A percentile compares a stretch with the other conserved stretches of the same genome.
Evolutionary conservation across 1,140 invertebrate species (phyloP).

Genomic region (Calephelis nemesis): DNA sequence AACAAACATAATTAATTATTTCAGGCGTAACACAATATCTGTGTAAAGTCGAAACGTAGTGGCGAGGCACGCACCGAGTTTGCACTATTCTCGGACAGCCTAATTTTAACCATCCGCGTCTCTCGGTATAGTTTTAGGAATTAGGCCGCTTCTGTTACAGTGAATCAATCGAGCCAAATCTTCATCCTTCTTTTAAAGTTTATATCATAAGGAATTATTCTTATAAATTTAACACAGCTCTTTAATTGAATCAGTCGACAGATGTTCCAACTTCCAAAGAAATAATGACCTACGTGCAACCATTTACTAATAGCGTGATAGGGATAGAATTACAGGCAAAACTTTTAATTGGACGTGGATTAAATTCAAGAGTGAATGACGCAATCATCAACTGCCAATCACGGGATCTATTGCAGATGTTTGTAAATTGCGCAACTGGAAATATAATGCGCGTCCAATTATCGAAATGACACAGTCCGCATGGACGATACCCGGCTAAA

Average conservation of each 20-base stretch:
- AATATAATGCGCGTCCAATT: constrained; percentile 71
- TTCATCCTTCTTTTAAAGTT: constrained; percentile 1
- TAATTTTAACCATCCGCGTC: constrained; percentile 79
- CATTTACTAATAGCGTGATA: constrained; percentile 25
- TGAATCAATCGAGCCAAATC: constrained; percentile 56
- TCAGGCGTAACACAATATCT: constrained; percentile 70
- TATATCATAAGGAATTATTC: background rate
- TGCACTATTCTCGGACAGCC: constrained; percentile 73
- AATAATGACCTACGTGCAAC: constrained; percentile 24
- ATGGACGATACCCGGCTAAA: constrained; percentile 58
- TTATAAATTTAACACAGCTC: background rate
- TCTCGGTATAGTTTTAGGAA: constrained; percentile 76
- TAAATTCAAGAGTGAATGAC: constrained; percentile 45
- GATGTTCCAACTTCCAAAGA: constrained; percentile 12
- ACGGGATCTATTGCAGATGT: constrained; percentile 57
- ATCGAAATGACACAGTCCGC: constrained; percentile 71
- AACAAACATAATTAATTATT: constrained; percentile 2
- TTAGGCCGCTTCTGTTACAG: constrained; percentile 66
- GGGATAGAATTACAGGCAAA: constrained; percentile 43
- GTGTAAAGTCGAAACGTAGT: constrained; percentile 52
- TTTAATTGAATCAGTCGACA: constrained; percentile 14
- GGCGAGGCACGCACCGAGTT: constrained; percentile 62
- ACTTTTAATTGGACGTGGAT: constrained; percentile 57
- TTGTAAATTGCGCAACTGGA: constrained; percentile 55
- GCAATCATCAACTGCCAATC: constrained; percentile 55